A percentile compares a stretch with the other conserved stretches of the same genome.
Evolutionary conservation across 2,113 vertebrate species (phyloP).

Genomic region (Stigmatopora nigra): DNA sequence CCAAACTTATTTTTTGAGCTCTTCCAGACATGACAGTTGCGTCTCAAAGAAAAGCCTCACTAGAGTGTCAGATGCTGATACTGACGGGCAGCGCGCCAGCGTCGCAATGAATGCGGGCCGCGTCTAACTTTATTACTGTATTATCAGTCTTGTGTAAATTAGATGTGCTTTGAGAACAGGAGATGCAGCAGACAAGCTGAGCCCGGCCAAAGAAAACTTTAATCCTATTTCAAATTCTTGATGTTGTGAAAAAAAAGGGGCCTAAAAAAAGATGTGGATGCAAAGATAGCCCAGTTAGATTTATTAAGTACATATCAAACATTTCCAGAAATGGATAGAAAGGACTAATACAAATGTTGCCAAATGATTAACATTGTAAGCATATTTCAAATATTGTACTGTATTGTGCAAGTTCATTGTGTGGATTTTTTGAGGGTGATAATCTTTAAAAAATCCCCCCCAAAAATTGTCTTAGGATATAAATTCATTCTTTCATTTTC

Average conservation of each 20-base stretch:
- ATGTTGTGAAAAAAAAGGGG: not conserved
- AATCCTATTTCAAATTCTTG: not conserved
- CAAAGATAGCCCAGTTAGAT: constrained; percentile 21
- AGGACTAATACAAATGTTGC: constrained; percentile 27
- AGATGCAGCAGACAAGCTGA: constrained; percentile 19
- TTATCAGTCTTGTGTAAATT: constrained; percentile 60
- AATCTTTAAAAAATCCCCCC: not conserved
- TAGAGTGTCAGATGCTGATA: constrained; percentile 13
- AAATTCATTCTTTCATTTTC: too few species aligned
- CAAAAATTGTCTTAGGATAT: constrained; percentile 22
- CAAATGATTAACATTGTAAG: constrained; percentile 21
- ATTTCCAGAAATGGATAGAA: constrained; percentile 47
- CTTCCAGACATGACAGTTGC: constrained; percentile 10
- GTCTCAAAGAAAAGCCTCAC: constrained; percentile 3
- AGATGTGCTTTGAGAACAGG: constrained; percentile 58
- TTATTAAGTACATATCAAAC: constrained; percentile 58
- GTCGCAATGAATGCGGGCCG: constrained; percentile 17
- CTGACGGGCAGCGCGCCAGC: constrained; percentile 38
- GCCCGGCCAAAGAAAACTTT: not conserved
- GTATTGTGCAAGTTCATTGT: constrained; percentile 9
- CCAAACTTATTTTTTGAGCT: constrained; percentile 13
- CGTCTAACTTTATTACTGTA: constrained; percentile 57
- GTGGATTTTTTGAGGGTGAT: constrained; percentile 7
- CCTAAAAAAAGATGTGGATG: not conserved
- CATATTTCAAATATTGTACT: constrained; percentile 12